Evolutionary conservation across 2,888 invertebrate species (phyloP).

Genomic region (Agrochola litura): DNA sequence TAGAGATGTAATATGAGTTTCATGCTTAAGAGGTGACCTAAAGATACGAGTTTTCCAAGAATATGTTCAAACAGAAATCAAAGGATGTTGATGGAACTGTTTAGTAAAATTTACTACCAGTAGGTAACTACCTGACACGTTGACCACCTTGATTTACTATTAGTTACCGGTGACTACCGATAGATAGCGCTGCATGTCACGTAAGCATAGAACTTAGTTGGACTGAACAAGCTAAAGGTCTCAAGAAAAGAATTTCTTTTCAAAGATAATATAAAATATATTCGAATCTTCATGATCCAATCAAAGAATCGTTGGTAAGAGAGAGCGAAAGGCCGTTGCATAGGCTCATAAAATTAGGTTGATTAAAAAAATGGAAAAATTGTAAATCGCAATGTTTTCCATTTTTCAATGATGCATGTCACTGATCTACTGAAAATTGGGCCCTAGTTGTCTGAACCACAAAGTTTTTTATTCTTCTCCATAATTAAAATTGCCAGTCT

Average conservation of each 20-base stretch:
- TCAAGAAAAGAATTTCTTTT: background rate
- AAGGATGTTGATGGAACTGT: background rate
- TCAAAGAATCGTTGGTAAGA: background rate
- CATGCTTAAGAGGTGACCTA: background rate
- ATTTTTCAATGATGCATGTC: background rate
- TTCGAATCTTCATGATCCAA: background rate
- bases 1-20: background rate
- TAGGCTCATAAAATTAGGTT: background rate
- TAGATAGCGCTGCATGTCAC: slow-evolving; percentile 35
- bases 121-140: background rate
- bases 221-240: background rate
- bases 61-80: background rate
- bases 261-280: background rate
- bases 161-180: background rate
- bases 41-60: background rate
- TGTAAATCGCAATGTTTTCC: background rate
- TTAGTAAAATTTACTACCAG: background rate
- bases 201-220: background rate
- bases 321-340: too few relatives aligned
- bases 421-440: background rate
- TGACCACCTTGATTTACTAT: background rate
- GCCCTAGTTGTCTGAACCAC: background rate
- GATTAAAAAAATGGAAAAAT: background rate
- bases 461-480: background rate
- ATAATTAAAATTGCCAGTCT: background rate